Percentiles rank a stretch among this genome's conserved stretches.
Conservation (phyloP, 2,888 invertebrate genomes). For the Polydrusus pterygomalis region DNA sequence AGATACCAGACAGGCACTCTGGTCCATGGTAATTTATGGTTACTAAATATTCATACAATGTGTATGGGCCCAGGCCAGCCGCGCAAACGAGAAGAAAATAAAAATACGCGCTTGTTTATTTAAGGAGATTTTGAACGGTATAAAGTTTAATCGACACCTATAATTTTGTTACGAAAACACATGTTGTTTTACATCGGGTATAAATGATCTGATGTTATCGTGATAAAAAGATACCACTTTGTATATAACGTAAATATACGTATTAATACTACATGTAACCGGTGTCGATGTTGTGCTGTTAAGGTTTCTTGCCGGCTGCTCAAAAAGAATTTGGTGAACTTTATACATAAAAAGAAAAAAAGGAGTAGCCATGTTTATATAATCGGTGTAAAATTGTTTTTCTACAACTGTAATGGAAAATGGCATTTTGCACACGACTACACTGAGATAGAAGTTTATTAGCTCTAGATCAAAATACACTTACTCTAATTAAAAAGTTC, state of each 20-base stretch:
- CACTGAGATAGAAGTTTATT: too few relatives aligned
- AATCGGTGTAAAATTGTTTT: too few relatives aligned
- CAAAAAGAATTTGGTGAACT: too few relatives aligned
- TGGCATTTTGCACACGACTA: too few relatives aligned
- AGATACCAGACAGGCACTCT: slow-evolving; percentile 59
- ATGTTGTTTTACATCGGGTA: slow-evolving; percentile 27
- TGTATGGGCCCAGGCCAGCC: slow-evolving; percentile 43
- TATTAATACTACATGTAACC: not conserved
- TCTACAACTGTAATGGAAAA: too few relatives aligned
- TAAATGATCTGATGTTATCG: slow-evolving; percentile 34
- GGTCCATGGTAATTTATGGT: slow-evolving; percentile 60
- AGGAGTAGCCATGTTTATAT: too few relatives aligned
- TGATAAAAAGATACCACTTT: slow-evolving; percentile 17
- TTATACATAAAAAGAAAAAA: too few relatives aligned
- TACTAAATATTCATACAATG: slow-evolving; percentile 63
- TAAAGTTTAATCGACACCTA: slow-evolving; percentile 48
- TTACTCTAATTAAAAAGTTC: too few relatives aligned
- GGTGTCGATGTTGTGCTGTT: too few relatives aligned
- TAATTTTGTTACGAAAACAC: slow-evolving; percentile 43
- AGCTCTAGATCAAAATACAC: too few relatives aligned
- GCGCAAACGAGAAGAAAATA: slow-evolving; percentile 26
- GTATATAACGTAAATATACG: slow-evolving; percentile 15
- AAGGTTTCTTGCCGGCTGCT: too few relatives aligned
- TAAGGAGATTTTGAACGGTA: slow-evolving; percentile 43
- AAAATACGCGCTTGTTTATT: slow-evolving; percentile 34